Conservation (phyloP, 2,113 vertebrate species). For the Chloropsis cyanopogon region DNA sequence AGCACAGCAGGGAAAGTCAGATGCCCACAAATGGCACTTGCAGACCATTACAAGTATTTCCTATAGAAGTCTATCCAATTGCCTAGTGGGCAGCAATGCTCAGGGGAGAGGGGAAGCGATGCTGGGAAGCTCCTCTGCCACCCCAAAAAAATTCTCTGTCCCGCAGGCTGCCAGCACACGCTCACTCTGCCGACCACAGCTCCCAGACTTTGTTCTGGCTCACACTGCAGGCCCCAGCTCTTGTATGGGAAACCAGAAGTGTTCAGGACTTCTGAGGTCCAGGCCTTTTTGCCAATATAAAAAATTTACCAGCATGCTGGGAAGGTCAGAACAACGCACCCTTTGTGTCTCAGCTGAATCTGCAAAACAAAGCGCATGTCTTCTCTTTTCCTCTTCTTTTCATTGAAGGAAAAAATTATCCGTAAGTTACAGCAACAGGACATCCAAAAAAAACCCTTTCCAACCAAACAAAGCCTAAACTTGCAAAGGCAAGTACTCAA, state of each 20-base stretch:
- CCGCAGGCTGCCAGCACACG: rapidly evolving
- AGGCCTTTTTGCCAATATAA: not conserved
- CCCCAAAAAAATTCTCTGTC: not conserved
- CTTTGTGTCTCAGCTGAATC: not conserved
- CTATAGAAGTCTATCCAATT: not conserved
- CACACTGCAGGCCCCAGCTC: not conserved
- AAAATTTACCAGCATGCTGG: not conserved
- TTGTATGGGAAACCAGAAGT: not conserved
- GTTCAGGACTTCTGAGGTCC: not conserved
- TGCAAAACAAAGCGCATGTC: not conserved
- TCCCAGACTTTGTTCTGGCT: not conserved
- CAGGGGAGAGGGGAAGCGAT: rapidly evolving
- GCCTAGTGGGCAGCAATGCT: not conserved
- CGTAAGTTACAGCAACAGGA: not conserved
- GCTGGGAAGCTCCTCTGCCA: not conserved
- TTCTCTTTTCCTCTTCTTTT: slow-evolving; percentile 12
- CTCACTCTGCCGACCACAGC: rapidly evolving
- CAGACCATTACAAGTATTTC: not conserved
- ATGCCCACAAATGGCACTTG: not conserved
- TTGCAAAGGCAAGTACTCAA: not conserved
- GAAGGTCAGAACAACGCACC: not conserved
- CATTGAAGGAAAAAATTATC: not conserved
- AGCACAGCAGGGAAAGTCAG: not conserved
- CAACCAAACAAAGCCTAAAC: not conserved
- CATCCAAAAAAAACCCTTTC: not conserved